phyloP scores from a whole-genome alignment of 2,888 invertebrate genomes.

The Cantharis lateralis region DNA sequence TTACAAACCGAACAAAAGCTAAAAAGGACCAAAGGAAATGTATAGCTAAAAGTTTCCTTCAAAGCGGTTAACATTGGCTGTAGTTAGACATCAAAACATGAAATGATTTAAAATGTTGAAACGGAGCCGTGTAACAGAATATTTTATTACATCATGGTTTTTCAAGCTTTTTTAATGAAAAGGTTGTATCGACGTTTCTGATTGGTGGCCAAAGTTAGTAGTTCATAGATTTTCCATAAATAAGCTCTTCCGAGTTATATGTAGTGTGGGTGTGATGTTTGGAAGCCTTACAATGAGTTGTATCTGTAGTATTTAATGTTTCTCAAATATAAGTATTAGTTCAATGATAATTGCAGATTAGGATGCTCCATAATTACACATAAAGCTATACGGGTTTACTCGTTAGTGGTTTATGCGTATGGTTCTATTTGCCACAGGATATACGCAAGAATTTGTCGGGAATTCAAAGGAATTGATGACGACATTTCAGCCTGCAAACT shows the following conservation, averaged over 20 bases:
- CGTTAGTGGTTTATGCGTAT: not conserved
- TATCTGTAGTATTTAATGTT: not conserved
- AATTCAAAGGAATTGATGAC: conserved; percentile 7
- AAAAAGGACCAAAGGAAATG: not conserved
- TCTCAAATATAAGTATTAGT: not conserved
- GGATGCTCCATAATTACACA: not conserved
- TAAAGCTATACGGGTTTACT: not conserved
- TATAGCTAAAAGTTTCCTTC: not conserved
- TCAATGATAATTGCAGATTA: not conserved
- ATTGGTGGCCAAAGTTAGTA: not conserved
- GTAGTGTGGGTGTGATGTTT: not conserved
- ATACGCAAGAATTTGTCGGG: conserved; percentile 5
- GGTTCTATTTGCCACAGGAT: conserved; percentile 3
- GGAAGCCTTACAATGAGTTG: not conserved
- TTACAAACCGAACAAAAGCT: not conserved
- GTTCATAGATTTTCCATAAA: not conserved
- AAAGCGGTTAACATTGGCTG: not conserved
- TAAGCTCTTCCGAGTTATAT: not conserved
- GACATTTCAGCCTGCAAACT: not conserved
- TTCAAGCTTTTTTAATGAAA: not conserved
- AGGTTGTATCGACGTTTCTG: not conserved
- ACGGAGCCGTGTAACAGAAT: not conserved
- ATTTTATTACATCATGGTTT: not conserved
- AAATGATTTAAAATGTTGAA: not conserved
- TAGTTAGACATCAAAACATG: not conserved